phyloP scores from a whole-genome alignment of 2,113 vertebrate species.

The Sinosuthora webbiana region DNA sequence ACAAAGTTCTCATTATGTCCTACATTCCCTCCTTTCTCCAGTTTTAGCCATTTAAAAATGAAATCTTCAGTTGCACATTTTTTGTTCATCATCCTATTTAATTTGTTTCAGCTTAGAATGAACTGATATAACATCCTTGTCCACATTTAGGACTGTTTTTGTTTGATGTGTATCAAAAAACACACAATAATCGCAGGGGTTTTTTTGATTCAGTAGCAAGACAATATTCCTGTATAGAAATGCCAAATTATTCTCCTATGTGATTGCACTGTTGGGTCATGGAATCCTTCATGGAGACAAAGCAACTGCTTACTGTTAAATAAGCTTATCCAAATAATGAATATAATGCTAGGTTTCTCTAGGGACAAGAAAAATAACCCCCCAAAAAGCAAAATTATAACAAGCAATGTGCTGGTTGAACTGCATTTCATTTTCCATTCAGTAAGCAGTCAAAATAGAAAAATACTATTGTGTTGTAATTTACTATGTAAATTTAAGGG shows the following conservation, averaged over 20 bases:
- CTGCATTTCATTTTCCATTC: neutral
- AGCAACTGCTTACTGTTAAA: neutral
- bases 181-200: neutral
- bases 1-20: neutral
- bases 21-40: neutral
- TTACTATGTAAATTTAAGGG: neutral
- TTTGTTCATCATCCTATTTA: neutral
- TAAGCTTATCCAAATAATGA: neutral
- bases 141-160: neutral
- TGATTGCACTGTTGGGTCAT: neutral
- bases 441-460: neutral
- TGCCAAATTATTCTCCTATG: neutral
- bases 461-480: neutral
- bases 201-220: neutral
- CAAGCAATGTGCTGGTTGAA: neutral
- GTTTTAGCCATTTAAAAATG: neutral
- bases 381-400: neutral
- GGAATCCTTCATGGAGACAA: neutral
- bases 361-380: neutral
- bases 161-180: neutral
- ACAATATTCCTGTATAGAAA: neutral
- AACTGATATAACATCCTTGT: neutral
- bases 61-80: neutral
- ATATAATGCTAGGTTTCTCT: neutral
- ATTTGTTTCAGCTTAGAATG: neutral